Evolutionary conservation across 35 echinoderm and acorn worm genomes (phyloP).

Genomic region (Anneissia japonica): DNA sequence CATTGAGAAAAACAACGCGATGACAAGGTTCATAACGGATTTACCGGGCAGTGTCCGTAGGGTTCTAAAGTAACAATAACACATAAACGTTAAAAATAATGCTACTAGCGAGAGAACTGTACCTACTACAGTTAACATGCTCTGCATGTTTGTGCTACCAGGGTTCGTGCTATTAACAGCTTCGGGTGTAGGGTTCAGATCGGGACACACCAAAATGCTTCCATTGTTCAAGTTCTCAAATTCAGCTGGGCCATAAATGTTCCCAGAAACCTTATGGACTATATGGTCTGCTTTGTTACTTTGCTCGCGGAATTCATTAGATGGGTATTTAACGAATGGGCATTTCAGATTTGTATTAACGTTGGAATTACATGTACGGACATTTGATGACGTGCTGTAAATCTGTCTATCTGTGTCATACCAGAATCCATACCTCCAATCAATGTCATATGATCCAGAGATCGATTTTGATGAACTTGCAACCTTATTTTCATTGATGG

Average conservation of each 20-base stretch:
- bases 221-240: neutral
- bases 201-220: neutral
- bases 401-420: neutral
- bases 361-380: neutral
- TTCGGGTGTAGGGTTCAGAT: neutral
- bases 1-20: neutral
- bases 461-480: neutral
- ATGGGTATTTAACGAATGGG: neutral
- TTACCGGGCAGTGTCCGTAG: neutral
- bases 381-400: neutral
- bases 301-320: neutral
- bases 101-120: neutral
- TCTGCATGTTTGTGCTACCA: neutral
- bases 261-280: neutral
- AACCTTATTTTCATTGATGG: neutral
- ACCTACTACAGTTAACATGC: neutral
- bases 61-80: neutral
- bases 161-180: neutral
- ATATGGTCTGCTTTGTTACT: neutral
- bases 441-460: neutral
- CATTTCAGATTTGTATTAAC: neutral
- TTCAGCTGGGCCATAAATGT: neutral
- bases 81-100: neutral
- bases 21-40: neutral
- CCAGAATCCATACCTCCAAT: neutral